A percentile compares a stretch with the other conserved stretches of the same genome.
Conservation (phyloP, 2,113 vertebrate genomes). For the Sturnus vulgaris region DNA sequence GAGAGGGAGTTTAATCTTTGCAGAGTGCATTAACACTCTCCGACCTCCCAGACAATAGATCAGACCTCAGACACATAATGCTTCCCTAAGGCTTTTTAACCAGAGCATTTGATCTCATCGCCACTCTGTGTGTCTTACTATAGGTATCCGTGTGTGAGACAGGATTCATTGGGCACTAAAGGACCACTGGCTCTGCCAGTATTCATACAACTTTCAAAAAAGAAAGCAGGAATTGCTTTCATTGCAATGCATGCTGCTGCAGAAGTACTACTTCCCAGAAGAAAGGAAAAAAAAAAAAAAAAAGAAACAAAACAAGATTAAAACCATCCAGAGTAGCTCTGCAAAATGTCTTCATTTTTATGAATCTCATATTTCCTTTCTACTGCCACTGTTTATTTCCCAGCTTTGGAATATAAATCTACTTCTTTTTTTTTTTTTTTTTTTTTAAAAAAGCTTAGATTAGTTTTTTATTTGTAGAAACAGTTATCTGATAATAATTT, state of each 20-base stretch:
- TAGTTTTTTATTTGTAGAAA: constrained; percentile 21
- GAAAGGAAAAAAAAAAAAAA: background rate
- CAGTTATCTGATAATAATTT: constrained; percentile 21
- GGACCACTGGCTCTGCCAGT: background rate
- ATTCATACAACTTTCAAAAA: background rate
- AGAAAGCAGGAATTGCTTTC: background rate
- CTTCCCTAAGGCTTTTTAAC: constrained; percentile 76
- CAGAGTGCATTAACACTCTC: constrained; percentile 91
- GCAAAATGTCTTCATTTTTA: constrained; percentile 29
- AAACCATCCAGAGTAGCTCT: constrained; percentile 22
- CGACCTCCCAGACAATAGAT: constrained; percentile 92
- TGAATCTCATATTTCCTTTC: constrained; percentile 30
- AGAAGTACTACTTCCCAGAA: background rate
- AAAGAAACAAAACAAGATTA: background rate
- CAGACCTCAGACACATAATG: constrained; percentile 82
- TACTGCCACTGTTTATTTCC: constrained; percentile 22
- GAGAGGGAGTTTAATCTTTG: constrained; percentile 91
- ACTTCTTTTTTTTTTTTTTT: too few relatives aligned
- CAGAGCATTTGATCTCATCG: constrained; percentile 66
- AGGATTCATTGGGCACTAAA: constrained; percentile 1
- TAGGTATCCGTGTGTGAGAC: constrained; percentile 30
- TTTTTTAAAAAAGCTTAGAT: background rate
- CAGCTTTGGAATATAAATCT: background rate
- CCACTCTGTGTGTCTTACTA: background rate
- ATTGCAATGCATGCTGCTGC: background rate